Conservation (phyloP, 1,140 invertebrate species). For the Cepaea nemoralis region DNA sequence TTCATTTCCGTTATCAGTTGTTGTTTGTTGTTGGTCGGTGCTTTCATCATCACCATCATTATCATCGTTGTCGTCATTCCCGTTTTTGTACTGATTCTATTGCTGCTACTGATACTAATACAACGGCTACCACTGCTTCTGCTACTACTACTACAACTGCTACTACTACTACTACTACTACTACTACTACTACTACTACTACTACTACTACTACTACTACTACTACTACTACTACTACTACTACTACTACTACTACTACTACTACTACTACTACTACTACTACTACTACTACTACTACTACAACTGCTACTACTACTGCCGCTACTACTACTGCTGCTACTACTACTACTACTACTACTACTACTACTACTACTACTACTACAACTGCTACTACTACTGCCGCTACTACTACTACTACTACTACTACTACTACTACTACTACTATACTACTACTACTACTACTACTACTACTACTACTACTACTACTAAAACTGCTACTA, state of each 20-base stretch:
- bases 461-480: neutral
- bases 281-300: conserved; percentile 6
- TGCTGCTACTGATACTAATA: too few species aligned
- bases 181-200: neutral
- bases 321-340: conserved; percentile 14
- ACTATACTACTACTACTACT: conserved; percentile 29
- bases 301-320: conserved; percentile 22
- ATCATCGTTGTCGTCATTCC: neutral
- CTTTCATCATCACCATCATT: neutral
- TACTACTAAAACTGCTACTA: too few species aligned
- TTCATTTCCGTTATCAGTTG: too few species aligned
- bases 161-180: neutral
- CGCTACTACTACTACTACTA: neutral
- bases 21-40: neutral
- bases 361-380: conserved; percentile 27
- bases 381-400: neutral
- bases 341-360: conserved; percentile 16
- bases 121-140: too few species aligned
- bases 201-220: conserved; percentile 12
- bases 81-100: neutral
- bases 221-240: conserved; percentile 25
- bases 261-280: conserved; percentile 10
- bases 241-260: conserved; percentile 22
- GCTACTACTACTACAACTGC: too few species aligned
- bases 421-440: neutral